These are phyloP conservation scores for Stomorhina lunata DNA, from an alignment of 2,888 invertebrate genomes.

Conservation along the genomic window DNA sequence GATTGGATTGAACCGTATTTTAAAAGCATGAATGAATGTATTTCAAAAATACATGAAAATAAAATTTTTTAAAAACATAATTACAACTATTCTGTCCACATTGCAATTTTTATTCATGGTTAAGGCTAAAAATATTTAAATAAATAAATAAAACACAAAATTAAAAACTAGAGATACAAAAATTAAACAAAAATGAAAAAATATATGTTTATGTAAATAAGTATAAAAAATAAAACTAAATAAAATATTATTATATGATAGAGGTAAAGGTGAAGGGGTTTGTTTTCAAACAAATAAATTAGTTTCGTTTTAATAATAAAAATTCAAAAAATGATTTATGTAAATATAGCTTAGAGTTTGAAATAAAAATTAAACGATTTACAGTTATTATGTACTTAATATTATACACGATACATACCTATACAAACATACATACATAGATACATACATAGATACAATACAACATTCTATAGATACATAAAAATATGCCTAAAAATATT, in stretches of 20 bases:
- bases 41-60: slow-evolving; percentile 54
- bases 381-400: slow-evolving; percentile 55
- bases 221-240: slow-evolving; percentile 19
- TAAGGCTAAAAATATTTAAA: slow-evolving; percentile 52
- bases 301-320: slow-evolving; percentile 34
- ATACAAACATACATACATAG: no score
- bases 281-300: slow-evolving; percentile 61
- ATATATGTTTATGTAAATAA: slow-evolving; percentile 73
- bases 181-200: slow-evolving; percentile 36
- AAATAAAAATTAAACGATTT: slow-evolving; percentile 33
- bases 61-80: slow-evolving; percentile 53
- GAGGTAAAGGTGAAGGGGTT: slow-evolving; percentile 65
- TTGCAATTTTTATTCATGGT: slow-evolving; percentile 67
- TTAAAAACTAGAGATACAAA: slow-evolving; percentile 14
- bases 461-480: no score
- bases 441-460: no score
- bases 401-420: no score
- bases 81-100: slow-evolving; percentile 69
- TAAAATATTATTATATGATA: slow-evolving; percentile 63
- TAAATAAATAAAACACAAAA: slow-evolving; percentile 27
- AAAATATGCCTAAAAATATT: slow-evolving; percentile 52
- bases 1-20: slow-evolving; percentile 48
- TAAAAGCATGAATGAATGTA: slow-evolving; percentile 51
- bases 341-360: slow-evolving; percentile 56
- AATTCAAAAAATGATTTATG: no score